Evolutionary conservation across 2,113 vertebrate species (phyloP).

Genomic region (Lophura nycthemera): DNA sequence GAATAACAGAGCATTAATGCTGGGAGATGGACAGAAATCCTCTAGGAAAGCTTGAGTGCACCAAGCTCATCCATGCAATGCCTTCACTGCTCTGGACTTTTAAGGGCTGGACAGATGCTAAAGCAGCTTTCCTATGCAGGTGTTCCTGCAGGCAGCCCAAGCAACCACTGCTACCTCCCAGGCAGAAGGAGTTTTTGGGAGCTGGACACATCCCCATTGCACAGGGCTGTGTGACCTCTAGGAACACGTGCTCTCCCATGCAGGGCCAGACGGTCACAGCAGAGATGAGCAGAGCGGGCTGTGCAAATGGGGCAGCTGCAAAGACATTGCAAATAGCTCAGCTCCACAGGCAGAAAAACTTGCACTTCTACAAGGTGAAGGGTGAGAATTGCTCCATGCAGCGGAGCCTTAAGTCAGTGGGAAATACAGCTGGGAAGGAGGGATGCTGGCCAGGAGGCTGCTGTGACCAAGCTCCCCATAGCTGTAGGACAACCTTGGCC

Average conservation of each 20-base stretch:
- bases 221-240: not conserved
- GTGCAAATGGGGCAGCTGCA: no score
- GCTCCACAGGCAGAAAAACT: not conserved
- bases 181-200: not conserved
- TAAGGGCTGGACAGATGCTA: not conserved
- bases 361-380: not conserved
- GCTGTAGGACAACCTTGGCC: not conserved
- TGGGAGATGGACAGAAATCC: not conserved
- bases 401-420: not conserved
- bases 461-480: not conserved
- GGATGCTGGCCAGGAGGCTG: not conserved
- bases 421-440: not conserved
- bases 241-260: not conserved
- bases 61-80: not conserved
- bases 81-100: not conserved
- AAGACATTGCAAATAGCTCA: not conserved
- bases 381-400: not conserved
- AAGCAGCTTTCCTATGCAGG: not conserved
- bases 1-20: conserved; percentile 6
- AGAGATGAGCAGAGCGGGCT: not conserved
- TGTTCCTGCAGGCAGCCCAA: not conserved
- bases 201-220: not conserved
- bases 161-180: not conserved
- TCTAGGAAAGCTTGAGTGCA: not conserved
- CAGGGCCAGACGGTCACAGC: not conserved